These are phyloP conservation scores for Pheosia gnoma DNA, from an alignment of 2,888 invertebrate species.

Conservation along the genomic window DNA sequence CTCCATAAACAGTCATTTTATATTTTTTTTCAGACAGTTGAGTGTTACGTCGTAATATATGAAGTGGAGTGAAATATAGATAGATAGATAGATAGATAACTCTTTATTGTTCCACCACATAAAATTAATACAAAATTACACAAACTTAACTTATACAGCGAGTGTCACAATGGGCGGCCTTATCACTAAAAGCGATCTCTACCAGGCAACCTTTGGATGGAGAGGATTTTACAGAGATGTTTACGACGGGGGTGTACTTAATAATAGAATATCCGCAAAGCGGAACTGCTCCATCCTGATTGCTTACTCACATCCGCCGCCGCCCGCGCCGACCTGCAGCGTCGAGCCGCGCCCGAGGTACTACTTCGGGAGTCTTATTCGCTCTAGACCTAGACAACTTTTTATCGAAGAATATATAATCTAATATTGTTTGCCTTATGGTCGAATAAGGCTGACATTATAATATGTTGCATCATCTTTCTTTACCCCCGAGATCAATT, in stretches of 20 bases:
- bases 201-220: too few species aligned
- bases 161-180: too few species aligned
- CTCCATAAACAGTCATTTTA: too few species aligned
- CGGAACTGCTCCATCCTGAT: slow-evolving; percentile 22
- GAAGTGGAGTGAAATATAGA: too few species aligned
- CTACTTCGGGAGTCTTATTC: neutral
- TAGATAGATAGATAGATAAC: too few species aligned
- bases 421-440: slow-evolving; percentile 9
- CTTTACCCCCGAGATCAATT: slow-evolving; percentile 12
- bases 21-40: too few species aligned
- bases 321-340: neutral
- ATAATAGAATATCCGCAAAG: slow-evolving; percentile 34
- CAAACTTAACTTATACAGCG: too few species aligned
- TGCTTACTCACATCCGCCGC: slow-evolving; percentile 22
- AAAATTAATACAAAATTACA: too few species aligned
- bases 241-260: slow-evolving; percentile 13
- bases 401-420: neutral
- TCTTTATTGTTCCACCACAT: too few species aligned
- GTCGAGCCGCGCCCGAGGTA: too few species aligned
- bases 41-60: too few species aligned
- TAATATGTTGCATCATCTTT: slow-evolving; percentile 8
- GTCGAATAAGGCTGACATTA: slow-evolving; percentile 11
- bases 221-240: neutral
- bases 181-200: too few species aligned
- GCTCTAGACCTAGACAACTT: neutral